These are phyloP conservation scores for Cactoblastis cactorum DNA, from an alignment of 2,888 invertebrate species.

Conservation along the genomic window DNA sequence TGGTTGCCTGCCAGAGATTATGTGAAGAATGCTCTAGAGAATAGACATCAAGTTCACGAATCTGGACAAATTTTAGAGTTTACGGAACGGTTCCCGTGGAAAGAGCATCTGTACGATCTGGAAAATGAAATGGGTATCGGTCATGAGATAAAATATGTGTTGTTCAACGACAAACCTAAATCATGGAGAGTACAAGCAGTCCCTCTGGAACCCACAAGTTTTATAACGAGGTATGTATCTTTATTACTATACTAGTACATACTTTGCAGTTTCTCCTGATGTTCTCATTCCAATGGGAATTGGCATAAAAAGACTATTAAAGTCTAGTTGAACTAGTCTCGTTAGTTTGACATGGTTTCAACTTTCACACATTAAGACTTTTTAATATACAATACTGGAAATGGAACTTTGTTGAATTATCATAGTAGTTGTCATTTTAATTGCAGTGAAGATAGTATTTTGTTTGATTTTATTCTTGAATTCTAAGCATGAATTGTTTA, in stretches of 20 bases:
- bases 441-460: too few relatives aligned
- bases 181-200: constrained; percentile 93
- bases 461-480: too few relatives aligned
- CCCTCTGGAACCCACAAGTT: constrained; percentile 85
- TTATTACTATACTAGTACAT: background rate
- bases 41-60: constrained; percentile 82
- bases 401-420: too few relatives aligned
- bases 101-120: constrained; percentile 89
- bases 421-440: too few relatives aligned
- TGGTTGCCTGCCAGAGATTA: constrained; percentile 94
- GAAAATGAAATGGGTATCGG: constrained; percentile 85
- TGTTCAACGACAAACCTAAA: constrained; percentile 82
- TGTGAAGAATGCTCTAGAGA: constrained; percentile 85
- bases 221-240: constrained; percentile 80
- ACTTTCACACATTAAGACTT: too few relatives aligned
- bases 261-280: too few relatives aligned
- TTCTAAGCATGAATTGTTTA: too few relatives aligned
- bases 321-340: too few relatives aligned
- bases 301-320: too few relatives aligned
- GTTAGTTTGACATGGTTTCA: too few relatives aligned
- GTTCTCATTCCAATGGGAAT: too few relatives aligned
- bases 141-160: constrained; percentile 83
- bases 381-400: too few relatives aligned
- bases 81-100: constrained; percentile 90
- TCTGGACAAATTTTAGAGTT: constrained; percentile 92